Evolutionary conservation across 2,113 vertebrate species (phyloP).

Genomic region (Murina feae): DNA sequence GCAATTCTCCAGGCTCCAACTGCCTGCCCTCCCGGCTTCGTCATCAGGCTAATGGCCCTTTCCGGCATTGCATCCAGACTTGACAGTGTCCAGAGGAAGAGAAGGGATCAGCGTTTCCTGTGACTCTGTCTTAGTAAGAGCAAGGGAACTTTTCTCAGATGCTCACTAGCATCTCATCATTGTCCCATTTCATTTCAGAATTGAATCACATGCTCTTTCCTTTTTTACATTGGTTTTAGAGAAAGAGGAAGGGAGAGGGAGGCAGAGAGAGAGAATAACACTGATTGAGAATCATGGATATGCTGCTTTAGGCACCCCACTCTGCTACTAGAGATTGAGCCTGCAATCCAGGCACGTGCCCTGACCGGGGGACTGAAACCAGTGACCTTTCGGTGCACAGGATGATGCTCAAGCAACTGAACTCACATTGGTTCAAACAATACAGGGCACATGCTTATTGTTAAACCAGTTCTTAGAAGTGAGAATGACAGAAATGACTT

Average conservation of each 20-base stretch:
- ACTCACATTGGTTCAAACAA: no score
- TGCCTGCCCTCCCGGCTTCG: background rate
- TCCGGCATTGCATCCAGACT: background rate
- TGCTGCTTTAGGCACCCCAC: no score
- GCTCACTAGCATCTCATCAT: background rate
- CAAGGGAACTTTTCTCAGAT: background rate
- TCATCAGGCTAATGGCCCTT: background rate
- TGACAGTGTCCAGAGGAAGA: background rate
- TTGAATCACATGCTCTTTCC: background rate
- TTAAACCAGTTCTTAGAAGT: background rate
- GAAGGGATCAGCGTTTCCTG: background rate
- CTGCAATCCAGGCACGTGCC: no score
- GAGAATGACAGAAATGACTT: background rate
- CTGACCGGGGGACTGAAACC: no score
- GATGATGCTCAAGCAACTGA: no score
- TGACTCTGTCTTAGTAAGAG: constrained; percentile 2
- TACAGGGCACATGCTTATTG: background rate
- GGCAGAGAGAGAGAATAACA: no score
- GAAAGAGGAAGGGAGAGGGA: no score
- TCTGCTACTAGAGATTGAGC: no score
- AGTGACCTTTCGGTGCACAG: no score
- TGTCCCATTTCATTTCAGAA: background rate
- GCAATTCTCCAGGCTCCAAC: background rate
- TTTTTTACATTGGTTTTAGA: no score
- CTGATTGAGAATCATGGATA: no score